These are phyloP conservation scores for Chrosomus eos DNA, from an alignment of 2,797 vertebrate species.

Conservation along the genomic window DNA sequence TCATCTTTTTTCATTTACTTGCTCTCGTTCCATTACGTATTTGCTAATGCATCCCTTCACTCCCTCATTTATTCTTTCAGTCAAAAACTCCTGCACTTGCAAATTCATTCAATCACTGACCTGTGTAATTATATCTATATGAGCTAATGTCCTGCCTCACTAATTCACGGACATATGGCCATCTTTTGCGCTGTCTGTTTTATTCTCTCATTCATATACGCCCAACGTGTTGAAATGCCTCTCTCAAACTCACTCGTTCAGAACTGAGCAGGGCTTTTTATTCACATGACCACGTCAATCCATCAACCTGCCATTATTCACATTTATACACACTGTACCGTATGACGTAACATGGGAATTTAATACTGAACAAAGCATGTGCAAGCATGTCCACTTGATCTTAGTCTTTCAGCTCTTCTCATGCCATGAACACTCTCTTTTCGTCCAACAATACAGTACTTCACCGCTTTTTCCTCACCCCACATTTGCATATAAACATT, in stretches of 20 bases:
- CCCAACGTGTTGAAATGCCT: slow-evolving; percentile 2
- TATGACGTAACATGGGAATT: slow-evolving; percentile 9
- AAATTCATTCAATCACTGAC: slow-evolving; percentile 45
- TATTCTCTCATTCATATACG: slow-evolving; percentile 22
- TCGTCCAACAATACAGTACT: slow-evolving; percentile 22
- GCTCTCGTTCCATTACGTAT: neutral
- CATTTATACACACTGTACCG: neutral
- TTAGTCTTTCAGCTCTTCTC: slow-evolving; percentile 28
- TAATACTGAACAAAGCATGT: slow-evolving; percentile 32
- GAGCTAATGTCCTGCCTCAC: slow-evolving; percentile 46
- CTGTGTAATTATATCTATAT: slow-evolving; percentile 47
- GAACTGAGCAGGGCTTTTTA: slow-evolving; percentile 5
- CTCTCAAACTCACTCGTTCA: slow-evolving; percentile 3
- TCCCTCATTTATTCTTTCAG: slow-evolving; percentile 33
- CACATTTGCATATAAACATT: slow-evolving; percentile 59
- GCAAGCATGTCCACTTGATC: slow-evolving; percentile 20
- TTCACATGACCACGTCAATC: slow-evolving; percentile 1
- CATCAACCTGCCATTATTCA: slow-evolving; percentile 17
- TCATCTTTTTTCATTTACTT: slow-evolving; percentile 36
- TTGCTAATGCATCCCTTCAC: slow-evolving; percentile 20
- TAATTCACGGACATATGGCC: slow-evolving; percentile 43
- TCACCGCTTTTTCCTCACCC: slow-evolving; percentile 33
- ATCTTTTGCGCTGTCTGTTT: slow-evolving; percentile 23
- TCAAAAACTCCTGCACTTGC: slow-evolving; percentile 36
- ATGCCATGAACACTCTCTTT: slow-evolving; percentile 1